Percentiles rank a stretch among this genome's conserved stretches.
Conservation (phyloP, 2,797 vertebrate genomes). For the Xenops minutus region DNA sequence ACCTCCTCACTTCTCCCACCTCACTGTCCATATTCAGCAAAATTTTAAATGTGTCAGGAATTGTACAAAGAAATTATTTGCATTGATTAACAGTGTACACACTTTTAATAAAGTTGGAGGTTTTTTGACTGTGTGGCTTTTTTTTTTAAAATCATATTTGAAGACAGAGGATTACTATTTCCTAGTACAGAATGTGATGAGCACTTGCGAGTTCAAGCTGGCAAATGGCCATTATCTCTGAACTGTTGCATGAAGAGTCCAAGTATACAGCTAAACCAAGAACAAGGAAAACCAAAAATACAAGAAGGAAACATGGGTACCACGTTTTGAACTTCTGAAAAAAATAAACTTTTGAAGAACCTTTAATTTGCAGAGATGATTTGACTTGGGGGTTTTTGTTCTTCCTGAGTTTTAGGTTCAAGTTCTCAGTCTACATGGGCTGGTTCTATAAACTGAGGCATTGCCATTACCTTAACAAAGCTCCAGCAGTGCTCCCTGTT, state of each 20-base stretch:
- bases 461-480: background rate
- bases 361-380: background rate
- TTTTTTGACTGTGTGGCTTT: background rate
- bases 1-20: background rate
- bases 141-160: slow-evolving; percentile 46
- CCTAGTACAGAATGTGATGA: slow-evolving; percentile 66
- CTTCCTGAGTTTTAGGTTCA: background rate
- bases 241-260: slow-evolving; percentile 56
- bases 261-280: slow-evolving; percentile 13
- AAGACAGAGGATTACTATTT: slow-evolving; percentile 53
- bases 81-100: slow-evolving; percentile 40
- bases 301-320: slow-evolving; percentile 15
- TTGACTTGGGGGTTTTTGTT: background rate
- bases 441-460: background rate
- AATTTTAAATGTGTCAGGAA: background rate
- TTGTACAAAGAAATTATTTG: background rate
- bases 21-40: background rate
- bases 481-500: background rate
- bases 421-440: background rate
- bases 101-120: background rate
- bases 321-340: slow-evolving; percentile 18
- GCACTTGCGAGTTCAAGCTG: slow-evolving; percentile 59
- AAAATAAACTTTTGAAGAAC: background rate
- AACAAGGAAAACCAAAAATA: background rate
- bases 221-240: slow-evolving; percentile 65